Evolutionary conservation across 2,113 vertebrate species (phyloP).

Genomic region (Chrysemys picta): DNA sequence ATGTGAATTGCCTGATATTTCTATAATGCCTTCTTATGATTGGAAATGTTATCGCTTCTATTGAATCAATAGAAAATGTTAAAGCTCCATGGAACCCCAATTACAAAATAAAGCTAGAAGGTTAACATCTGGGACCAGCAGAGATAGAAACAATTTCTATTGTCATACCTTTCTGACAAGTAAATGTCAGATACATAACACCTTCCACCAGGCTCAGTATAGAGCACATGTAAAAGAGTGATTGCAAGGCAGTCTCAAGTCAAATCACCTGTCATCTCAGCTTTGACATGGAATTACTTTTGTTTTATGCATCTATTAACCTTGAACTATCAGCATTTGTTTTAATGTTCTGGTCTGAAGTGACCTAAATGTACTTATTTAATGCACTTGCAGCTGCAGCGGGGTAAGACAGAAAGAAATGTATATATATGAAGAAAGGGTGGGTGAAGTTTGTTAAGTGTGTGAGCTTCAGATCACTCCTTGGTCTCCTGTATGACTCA

Average conservation of each 20-base stretch:
- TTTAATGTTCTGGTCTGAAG: constrained; percentile 84
- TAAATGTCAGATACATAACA: constrained; percentile 86
- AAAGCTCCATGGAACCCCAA: constrained; percentile 84
- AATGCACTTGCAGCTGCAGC: constrained; percentile 66
- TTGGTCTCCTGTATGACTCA: background rate
- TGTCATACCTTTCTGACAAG: constrained; percentile 86
- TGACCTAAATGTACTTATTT: constrained; percentile 83
- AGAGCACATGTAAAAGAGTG: constrained; percentile 83
- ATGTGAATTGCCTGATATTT: constrained; percentile 88
- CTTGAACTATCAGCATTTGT: constrained; percentile 88
- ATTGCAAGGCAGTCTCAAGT: constrained; percentile 84
- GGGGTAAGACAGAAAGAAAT: background rate
- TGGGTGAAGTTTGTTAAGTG: background rate
- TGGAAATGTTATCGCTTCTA: constrained; percentile 86
- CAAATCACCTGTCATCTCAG: constrained; percentile 86
- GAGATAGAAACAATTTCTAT: constrained; percentile 87
- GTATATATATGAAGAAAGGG: fast-evolving
- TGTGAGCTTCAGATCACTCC: background rate
- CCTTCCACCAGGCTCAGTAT: constrained; percentile 76
- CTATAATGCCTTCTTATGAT: constrained; percentile 87
- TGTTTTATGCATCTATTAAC: constrained; percentile 90
- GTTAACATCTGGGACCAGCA: constrained; percentile 84
- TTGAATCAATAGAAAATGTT: constrained; percentile 89
- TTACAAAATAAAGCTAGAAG: constrained; percentile 87
- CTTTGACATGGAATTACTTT: constrained; percentile 87